phyloP scores from a whole-genome alignment of 2,888 invertebrate species.

The Drosophila cognata region DNA sequence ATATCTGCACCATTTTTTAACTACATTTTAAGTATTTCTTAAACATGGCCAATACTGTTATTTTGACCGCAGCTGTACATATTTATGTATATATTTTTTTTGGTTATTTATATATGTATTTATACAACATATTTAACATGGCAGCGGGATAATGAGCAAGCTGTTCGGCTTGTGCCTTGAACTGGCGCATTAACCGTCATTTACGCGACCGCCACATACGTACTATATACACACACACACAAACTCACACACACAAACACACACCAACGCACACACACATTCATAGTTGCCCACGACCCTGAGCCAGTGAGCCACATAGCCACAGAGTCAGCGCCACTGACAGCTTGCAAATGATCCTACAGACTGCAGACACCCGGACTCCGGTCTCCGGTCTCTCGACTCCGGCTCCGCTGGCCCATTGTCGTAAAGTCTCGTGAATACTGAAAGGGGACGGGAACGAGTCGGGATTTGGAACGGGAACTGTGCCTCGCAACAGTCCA shows the following conservation, averaged over 20 bases:
- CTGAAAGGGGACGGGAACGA: background rate
- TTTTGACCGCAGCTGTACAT: background rate
- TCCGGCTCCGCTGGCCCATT: slow-evolving; percentile 47
- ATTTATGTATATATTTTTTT: background rate
- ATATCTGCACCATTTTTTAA: background rate
- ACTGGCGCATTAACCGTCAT: slow-evolving; percentile 70
- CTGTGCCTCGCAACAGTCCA: slow-evolving; percentile 30
- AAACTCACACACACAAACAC: background rate
- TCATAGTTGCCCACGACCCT: background rate
- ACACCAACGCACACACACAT: slow-evolving; percentile 14
- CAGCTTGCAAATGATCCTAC: slow-evolving; percentile 74
- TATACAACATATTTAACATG: slow-evolving; percentile 8
- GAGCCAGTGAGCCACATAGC: slow-evolving; percentile 10
- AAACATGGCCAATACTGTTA: background rate
- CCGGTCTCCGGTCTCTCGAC: background rate
- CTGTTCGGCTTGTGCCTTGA: slow-evolving; percentile 31
- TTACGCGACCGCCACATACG: slow-evolving; percentile 55
- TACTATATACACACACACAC: background rate
- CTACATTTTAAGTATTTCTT: background rate
- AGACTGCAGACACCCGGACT: slow-evolving; percentile 36
- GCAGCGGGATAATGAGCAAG: slow-evolving; percentile 49
- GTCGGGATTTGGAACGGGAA: background rate
- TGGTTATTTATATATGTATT: background rate
- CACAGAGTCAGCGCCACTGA: slow-evolving; percentile 48
- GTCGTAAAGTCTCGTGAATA: slow-evolving; percentile 62